phyloP scores from a whole-genome alignment of 2,113 vertebrate species.

The Burhinus oedicnemus region DNA sequence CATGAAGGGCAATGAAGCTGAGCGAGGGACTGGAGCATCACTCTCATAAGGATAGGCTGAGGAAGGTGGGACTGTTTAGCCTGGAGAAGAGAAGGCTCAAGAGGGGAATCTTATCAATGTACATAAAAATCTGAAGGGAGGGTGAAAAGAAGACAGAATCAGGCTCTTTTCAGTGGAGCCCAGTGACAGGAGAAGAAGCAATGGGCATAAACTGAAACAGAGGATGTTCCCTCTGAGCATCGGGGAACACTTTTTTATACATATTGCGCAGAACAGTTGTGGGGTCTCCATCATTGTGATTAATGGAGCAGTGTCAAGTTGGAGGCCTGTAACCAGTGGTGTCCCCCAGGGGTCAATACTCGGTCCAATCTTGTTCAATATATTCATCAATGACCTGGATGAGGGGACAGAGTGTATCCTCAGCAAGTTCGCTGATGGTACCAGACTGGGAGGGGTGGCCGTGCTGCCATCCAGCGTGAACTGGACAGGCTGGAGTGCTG shows the following conservation, averaged over 20 bases:
- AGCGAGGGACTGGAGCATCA: neutral
- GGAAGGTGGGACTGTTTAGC: neutral
- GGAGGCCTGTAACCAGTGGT: too few species aligned
- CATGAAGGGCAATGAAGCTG: neutral
- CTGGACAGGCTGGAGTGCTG: too few species aligned
- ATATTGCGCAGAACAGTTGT: neutral
- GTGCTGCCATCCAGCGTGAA: too few species aligned
- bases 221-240: neutral
- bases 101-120: neutral
- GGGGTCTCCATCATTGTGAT: neutral
- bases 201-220: neutral
- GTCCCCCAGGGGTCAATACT: too few species aligned
- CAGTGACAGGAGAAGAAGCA: neutral
- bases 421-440: too few species aligned
- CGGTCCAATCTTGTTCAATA: too few species aligned
- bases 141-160: neutral
- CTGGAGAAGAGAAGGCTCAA: neutral
- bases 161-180: neutral
- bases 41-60: neutral
- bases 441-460: too few species aligned
- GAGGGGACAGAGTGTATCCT: too few species aligned
- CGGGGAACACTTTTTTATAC: neutral
- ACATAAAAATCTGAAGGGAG: neutral
- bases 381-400: too few species aligned
- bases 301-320: too few species aligned